Conservation (phyloP, 2,797 vertebrate species). For the Melanogrammus aeglefinus region DNA sequence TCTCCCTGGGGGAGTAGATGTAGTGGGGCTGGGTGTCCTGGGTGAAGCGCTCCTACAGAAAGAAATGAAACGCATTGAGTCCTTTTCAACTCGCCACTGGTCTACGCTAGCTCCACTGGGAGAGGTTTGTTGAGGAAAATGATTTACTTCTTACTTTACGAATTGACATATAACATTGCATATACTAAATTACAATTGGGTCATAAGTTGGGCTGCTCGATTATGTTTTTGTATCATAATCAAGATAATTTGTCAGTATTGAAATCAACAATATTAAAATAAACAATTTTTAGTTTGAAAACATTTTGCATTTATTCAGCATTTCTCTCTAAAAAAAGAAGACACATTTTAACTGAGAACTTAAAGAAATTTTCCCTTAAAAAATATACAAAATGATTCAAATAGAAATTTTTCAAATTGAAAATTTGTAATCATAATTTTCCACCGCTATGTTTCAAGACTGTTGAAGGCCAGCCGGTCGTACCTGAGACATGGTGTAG, state of each 20-base stretch:
- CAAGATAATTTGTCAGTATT: too few species aligned
- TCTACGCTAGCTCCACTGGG: not conserved
- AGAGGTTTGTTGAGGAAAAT: not conserved
- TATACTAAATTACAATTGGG: not conserved
- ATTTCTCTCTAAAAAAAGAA: too few species aligned
- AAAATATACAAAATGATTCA: too few species aligned
- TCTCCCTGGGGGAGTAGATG: conserved; percentile 98
- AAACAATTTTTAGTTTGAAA: too few species aligned
- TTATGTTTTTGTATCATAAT: too few species aligned
- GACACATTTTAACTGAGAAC: too few species aligned
- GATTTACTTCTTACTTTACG: not conserved
- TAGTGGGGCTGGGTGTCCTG: conserved; percentile 98
- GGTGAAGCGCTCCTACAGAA: conserved; percentile 90
- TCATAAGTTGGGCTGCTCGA: too few species aligned
- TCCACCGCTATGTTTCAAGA: not conserved
- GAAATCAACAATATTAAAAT: too few species aligned
- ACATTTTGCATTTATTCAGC: too few species aligned
- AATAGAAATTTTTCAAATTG: too few species aligned
- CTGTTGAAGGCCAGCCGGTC: not conserved
- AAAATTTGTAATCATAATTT: not conserved
- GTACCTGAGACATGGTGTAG: conserved; percentile 99
- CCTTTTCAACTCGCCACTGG: not conserved
- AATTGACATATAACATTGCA: not conserved
- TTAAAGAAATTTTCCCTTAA: too few species aligned
- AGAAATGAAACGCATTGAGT: not conserved